These are phyloP conservation scores for Octodon degus DNA, from an alignment of 2,113 vertebrate species.

Conservation along the genomic window DNA sequence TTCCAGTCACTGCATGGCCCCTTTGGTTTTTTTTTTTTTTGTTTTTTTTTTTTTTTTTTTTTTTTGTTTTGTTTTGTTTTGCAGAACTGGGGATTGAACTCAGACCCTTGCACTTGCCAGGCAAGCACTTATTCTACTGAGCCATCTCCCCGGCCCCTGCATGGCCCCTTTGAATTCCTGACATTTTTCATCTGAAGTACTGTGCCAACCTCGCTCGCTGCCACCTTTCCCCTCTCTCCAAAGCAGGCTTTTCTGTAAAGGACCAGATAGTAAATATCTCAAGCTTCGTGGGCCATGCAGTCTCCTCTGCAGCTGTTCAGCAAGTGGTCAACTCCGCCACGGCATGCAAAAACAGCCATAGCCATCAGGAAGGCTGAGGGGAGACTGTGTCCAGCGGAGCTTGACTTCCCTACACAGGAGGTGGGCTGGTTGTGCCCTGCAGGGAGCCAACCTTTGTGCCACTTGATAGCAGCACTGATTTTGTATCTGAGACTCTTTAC, in stretches of 20 bases:
- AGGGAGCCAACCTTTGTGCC: background rate
- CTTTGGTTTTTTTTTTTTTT: no score
- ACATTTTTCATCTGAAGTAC: no score
- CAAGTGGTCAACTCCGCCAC: background rate
- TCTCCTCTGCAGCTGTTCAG: background rate
- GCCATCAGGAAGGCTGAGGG: rapidly evolving
- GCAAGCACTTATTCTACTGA: no score
- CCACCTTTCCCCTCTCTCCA: background rate
- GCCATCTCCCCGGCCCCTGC: no score
- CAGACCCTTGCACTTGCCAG: no score
- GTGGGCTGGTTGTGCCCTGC: background rate
- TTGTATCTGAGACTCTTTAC: background rate
- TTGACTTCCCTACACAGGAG: background rate
- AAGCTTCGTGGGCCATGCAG: background rate
- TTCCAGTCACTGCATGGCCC: background rate
- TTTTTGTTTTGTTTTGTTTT: no score
- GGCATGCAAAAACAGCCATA: rapidly evolving
- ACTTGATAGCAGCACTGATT: background rate
- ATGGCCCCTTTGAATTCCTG: background rate
- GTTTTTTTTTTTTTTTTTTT: no score
- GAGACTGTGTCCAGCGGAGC: background rate
- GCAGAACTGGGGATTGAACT: no score
- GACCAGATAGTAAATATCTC: background rate
- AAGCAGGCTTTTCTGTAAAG: background rate
- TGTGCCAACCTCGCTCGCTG: no score